Percentiles rank a stretch among this genome's conserved stretches.
Evolutionary conservation across 30 jellyfish, hydroid and myxozoan genomes (phyloP).

Genomic region (Turritopsis dohrnii): DNA sequence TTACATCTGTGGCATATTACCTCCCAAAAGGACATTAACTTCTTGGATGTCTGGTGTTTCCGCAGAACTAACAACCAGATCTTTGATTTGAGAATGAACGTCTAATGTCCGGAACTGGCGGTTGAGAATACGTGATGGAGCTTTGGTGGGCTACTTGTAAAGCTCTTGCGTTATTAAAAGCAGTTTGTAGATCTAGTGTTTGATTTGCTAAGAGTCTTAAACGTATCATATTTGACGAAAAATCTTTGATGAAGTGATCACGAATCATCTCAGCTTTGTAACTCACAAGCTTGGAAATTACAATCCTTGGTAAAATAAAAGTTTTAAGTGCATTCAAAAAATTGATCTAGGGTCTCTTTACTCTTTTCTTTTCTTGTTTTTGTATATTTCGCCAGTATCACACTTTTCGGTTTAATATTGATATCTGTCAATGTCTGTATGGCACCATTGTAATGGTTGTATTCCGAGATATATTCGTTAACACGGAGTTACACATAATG

Average conservation of each 20-base stretch:
- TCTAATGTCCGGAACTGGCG: background rate
- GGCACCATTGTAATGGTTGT: no score
- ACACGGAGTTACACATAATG: no score
- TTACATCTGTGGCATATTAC: slow-evolving; percentile 23
- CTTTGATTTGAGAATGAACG: background rate
- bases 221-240: slow-evolving; percentile 34
- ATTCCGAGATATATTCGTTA: no score
- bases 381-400: no score
- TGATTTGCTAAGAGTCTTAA: slow-evolving; percentile 47
- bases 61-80: slow-evolving; percentile 2
- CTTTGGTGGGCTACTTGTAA: slow-evolving; percentile 39
- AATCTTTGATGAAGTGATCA: slow-evolving; percentile 50
- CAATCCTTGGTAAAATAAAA: slow-evolving; percentile 58
- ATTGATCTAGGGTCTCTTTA: slow-evolving; percentile 46
- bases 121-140: slow-evolving; percentile 1
- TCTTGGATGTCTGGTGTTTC: slow-evolving; percentile 8
- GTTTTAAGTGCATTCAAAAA: slow-evolving; percentile 28
- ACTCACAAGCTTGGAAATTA: slow-evolving; percentile 26
- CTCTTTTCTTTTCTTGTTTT: slow-evolving; percentile 38
- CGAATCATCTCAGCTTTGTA: slow-evolving; percentile 43
- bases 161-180: slow-evolving; percentile 47
- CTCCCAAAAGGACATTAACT: slow-evolving; percentile 4
- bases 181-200: slow-evolving; percentile 50
- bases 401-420: no score
- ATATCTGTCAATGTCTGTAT: no score